Evolutionary conservation across 1,140 invertebrate genomes (phyloP), one percentile per base, ranked within the genome.

Genomic region (Babylonia areolata): DNA sequence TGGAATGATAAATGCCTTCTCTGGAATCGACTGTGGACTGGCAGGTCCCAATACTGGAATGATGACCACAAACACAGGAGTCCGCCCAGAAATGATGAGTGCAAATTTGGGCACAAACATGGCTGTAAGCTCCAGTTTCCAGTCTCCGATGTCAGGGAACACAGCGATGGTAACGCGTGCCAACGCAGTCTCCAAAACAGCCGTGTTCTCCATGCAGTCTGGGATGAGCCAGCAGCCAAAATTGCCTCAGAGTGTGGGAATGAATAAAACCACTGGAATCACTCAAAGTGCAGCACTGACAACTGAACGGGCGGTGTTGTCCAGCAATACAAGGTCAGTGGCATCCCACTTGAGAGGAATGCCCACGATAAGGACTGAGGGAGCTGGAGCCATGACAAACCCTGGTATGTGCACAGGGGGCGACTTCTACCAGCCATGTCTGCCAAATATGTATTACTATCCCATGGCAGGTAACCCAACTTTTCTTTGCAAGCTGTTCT

Each of bases 401-500:
- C 73, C 11, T 15, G 40, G 40, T 42, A 5, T 40, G 75, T 77
- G 23, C 35, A 11, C 37, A 39, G 71, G 71, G 31, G 17, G 17
- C 9, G 75, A 77, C 6, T 23, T 40, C 37, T 77, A 28, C 75
- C 75, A 77, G 75, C 37, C 15, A 17, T 77, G 54, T 42, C 31
- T 2, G 5, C 40, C 40, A 3, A 79, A 79, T 54, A 35, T 54
- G 40, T 80, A 54, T 80, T 80, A 54, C 78, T 80, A 80, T 80
- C 17, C 40, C 6, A 11, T 28, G 3, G 9, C 78, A 80, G 78
- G 78, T 80, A 80, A 80, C 23, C 23, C 6, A 20, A 0, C 3
- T 35, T 80, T 11, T 3, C 23, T 33, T 54, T 6, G 15, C 46
- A 80, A 51, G 11, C 5, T 28, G 3, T 35, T 80, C 78, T 54